Evolutionary conservation across 2,888 invertebrate species (phyloP), one percentile per base, ranked within the genome.

Genomic region (Pristionchus mayeri): DNA sequence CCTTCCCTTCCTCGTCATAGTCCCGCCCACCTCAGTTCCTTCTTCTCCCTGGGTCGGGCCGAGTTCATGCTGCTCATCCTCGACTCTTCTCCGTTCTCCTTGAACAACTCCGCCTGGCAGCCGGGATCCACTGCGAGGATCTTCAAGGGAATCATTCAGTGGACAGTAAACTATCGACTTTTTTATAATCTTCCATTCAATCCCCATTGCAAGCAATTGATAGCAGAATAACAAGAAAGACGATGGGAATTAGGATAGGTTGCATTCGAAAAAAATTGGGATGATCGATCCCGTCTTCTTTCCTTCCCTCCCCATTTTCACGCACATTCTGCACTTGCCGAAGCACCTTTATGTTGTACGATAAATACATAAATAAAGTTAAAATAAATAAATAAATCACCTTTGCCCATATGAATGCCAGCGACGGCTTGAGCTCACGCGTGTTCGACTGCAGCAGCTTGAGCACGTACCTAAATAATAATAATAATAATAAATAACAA

Each of bases 331-430:
- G n/a, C n/a, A n/a, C n/a, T n/a, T n/a, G n/a, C n/a, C n/a, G n/a
- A n/a, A n/a, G n/a, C n/a, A n/a, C n/a, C n/a, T n/a, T n/a, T n/a
- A n/a, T n/a, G n/a, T n/a, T n/a, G n/a, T n/a, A n/a, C n/a, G n/a
- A n/a, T n/a, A n/a, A n/a, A n/a, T n/a, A n/a, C n/a, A n/a, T n/a
- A n/a, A n/a, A n/a, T n/a, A n/a, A n/a, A n/a, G n/a, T n/a, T n/a
- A n/a, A n/a, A n/a, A n/a, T n/a, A n/a, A n/a, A n/a, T n/a, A n/a
- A n/a, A 27, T n/a, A 37, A 50, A 76, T 3, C 2, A 87, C 86
- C 84, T 98, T 98, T 27, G 99, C 98, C 99, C 99, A 99, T 90
- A 99, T 98, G 93, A 98, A 98, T 71, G 98, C 97, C 90, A 99
- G 95, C 86, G 97, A 95, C 11, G 97, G 96, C 85, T 98, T 95